Percentiles rank a stretch among this genome's conserved stretches.
Conservation (phyloP, 2,113 vertebrate species). For the Maccullochella peelii region DNA sequence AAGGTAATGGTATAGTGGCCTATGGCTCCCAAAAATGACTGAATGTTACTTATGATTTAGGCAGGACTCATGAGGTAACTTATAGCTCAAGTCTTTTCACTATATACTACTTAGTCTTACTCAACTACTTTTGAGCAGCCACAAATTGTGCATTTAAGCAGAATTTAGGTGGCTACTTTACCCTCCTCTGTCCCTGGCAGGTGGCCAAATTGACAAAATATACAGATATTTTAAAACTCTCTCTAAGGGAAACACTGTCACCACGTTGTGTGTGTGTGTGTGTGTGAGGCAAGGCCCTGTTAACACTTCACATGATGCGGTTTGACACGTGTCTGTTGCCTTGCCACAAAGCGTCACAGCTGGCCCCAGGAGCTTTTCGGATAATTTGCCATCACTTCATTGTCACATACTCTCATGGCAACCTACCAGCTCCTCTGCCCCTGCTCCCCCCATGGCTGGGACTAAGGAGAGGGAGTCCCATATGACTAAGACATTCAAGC, state of each 20-base stretch:
- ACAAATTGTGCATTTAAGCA: neutral
- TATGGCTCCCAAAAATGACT: neutral
- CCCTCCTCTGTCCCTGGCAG: neutral
- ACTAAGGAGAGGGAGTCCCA: constrained; percentile 40
- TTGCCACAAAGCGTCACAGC: constrained; percentile 62
- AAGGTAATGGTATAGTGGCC: neutral
- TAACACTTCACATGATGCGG: constrained; percentile 50
- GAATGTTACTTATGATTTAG: neutral
- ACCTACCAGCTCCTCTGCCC: constrained; percentile 13
- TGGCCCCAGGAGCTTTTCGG: constrained; percentile 50
- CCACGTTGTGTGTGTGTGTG: constrained; percentile 13
- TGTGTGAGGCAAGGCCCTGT: constrained; percentile 10
- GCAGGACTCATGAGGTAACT: neutral
- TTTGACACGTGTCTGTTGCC: constrained; percentile 63
- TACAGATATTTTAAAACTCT: neutral
- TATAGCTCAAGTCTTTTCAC: neutral
- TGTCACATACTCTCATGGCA: constrained; percentile 61
- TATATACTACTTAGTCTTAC: neutral
- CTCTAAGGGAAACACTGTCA: neutral
- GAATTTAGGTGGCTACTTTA: neutral
- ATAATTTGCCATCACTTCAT: constrained; percentile 67
- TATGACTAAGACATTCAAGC: constrained; percentile 49
- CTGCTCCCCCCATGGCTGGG: neutral
- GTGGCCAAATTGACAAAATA: neutral
- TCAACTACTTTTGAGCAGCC: neutral